Conservation (phyloP, 2,113 vertebrate species). For the Paradisaea rubra region DNA sequence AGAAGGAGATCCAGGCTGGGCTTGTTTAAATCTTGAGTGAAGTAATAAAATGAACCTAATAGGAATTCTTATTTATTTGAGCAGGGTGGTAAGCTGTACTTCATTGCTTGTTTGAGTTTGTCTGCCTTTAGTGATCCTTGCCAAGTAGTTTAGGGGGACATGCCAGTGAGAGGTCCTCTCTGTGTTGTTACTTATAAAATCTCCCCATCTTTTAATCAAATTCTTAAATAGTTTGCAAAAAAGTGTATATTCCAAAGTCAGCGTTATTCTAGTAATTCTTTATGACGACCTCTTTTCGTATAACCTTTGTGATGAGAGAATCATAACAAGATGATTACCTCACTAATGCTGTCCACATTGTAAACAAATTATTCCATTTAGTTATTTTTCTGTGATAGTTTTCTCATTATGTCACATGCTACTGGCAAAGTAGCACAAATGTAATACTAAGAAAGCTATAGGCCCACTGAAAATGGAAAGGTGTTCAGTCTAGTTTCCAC, state of each 20-base stretch:
- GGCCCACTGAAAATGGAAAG: neutral
- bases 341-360: neutral
- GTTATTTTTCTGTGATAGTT: neutral
- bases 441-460: neutral
- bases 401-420: neutral
- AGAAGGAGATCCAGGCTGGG: neutral
- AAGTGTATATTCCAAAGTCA: neutral
- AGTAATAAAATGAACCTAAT: neutral
- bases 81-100: neutral
- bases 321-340: neutral
- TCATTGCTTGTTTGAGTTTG: neutral
- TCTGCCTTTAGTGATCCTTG: neutral
- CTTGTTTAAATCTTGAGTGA: neutral
- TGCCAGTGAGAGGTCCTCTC: neutral
- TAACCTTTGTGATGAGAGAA: neutral
- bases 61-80: neutral
- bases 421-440: neutral
- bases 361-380: neutral
- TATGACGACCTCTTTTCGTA: neutral
- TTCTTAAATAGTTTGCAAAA: neutral
- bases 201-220: neutral
- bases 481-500: neutral
- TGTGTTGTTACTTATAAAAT: neutral
- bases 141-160: neutral
- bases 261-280: neutral